phyloP scores from a whole-genome alignment of 2,113 vertebrate genomes.

The Empidonax alnorum region DNA sequence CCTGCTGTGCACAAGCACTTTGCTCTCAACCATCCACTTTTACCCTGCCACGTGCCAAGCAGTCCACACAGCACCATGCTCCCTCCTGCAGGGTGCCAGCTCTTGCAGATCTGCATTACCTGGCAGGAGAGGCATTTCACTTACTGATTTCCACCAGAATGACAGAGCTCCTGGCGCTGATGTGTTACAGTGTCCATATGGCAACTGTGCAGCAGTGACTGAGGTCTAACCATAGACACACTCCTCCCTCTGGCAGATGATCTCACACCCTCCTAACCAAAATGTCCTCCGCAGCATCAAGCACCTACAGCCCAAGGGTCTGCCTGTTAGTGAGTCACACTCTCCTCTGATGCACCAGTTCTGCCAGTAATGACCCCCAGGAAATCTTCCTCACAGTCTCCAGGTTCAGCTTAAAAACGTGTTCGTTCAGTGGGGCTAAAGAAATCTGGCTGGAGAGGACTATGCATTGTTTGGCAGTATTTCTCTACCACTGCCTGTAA shows the following conservation, averaged over 20 bases:
- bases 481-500: not conserved
- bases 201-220: not conserved
- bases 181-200: rapidly evolving
- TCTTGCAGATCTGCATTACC: not conserved
- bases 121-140: not conserved
- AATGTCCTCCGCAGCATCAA: not conserved
- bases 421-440: not conserved
- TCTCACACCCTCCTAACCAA: not conserved
- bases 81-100: not conserved
- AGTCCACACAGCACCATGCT: rapidly evolving
- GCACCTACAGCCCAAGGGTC: not conserved
- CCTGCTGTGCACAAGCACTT: not conserved
- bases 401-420: not conserved
- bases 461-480: not conserved
- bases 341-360: not conserved
- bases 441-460: not conserved
- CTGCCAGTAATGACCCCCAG: not conserved
- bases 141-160: not conserved
- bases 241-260: not conserved
- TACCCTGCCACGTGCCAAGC: not conserved
- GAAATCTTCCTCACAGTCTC: not conserved
- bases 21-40: not conserved
- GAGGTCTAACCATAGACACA: not conserved
- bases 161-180: not conserved
- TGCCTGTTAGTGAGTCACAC: not conserved